Conservation (phyloP, 2,797 vertebrate genomes). For the Sternotherus odoratus region DNA sequence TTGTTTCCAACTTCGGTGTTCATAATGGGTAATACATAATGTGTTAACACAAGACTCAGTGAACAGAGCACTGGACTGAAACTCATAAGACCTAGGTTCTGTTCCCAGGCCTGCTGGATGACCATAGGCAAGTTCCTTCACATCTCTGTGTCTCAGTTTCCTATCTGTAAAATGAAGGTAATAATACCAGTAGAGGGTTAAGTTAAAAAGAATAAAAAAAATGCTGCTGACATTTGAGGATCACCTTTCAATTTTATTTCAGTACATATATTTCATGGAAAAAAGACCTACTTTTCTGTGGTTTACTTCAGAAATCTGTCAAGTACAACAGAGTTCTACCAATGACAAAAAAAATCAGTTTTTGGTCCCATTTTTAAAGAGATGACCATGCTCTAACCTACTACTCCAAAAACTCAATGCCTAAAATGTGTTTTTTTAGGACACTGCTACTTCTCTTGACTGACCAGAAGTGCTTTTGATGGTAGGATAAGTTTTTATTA, state of each 20-base stretch:
- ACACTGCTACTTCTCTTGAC: background rate
- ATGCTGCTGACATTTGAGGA: background rate
- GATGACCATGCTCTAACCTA: background rate
- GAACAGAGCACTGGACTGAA: too few relatives aligned
- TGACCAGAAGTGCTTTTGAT: background rate
- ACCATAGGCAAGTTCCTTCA: too few relatives aligned
- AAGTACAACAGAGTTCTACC: background rate
- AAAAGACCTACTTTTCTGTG: background rate
- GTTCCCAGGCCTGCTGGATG: too few relatives aligned
- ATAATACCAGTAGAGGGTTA: background rate
- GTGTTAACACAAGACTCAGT: background rate
- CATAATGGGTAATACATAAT: rapidly evolving
- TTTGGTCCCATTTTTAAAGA: background rate
- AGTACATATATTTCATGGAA: background rate
- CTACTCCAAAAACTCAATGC: background rate
- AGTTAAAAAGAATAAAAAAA: background rate
- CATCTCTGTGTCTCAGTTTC: too few relatives aligned
- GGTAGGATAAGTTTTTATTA: background rate
- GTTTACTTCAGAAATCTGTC: background rate
- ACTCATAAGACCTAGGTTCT: too few relatives aligned
- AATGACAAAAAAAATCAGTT: background rate
- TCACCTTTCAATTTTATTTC: background rate
- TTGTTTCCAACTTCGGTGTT: background rate
- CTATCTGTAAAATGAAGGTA: too few relatives aligned
- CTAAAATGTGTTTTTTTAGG: background rate